These are phyloP conservation scores for Podarcis lilfordi DNA, from an alignment of 2,797 vertebrate species.

Conservation along the genomic window DNA sequence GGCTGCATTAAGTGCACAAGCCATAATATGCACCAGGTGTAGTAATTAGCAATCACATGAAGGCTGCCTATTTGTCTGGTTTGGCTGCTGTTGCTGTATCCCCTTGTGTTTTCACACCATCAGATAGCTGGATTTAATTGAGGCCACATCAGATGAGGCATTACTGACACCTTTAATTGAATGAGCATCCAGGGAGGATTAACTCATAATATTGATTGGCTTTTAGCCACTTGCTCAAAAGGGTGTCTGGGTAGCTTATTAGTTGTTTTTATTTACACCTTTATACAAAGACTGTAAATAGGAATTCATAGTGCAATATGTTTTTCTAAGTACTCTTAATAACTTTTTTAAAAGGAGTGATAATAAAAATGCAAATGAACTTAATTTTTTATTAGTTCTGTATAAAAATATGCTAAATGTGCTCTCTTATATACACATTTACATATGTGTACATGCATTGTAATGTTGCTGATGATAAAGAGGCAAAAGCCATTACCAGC, in stretches of 20 bases:
- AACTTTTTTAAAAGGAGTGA: constrained; percentile 84
- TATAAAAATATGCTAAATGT: constrained; percentile 78
- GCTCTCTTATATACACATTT: constrained; percentile 66
- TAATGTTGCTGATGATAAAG: constrained; percentile 68
- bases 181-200: constrained; percentile 89
- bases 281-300: constrained; percentile 85
- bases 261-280: constrained; percentile 88
- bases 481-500: constrained; percentile 68
- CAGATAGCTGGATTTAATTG: constrained; percentile 90
- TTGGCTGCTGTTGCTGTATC: constrained; percentile 84
- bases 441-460: constrained; percentile 69
- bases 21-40: constrained; percentile 88
- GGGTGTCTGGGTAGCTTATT: constrained; percentile 88
- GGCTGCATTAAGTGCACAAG: constrained; percentile 77
- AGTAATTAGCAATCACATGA: constrained; percentile 85
- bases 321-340: constrained; percentile 88
- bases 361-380: constrained; percentile 87
- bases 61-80: constrained; percentile 84
- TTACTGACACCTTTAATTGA: constrained; percentile 91
- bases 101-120: constrained; percentile 86
- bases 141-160: constrained; percentile 89
- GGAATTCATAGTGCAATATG: constrained; percentile 84
- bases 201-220: constrained; percentile 92
- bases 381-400: constrained; percentile 82
- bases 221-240: constrained; percentile 89